Evolutionary conservation across 2,113 vertebrate genomes (phyloP).

Genomic region (Larimichthys crocea): DNA sequence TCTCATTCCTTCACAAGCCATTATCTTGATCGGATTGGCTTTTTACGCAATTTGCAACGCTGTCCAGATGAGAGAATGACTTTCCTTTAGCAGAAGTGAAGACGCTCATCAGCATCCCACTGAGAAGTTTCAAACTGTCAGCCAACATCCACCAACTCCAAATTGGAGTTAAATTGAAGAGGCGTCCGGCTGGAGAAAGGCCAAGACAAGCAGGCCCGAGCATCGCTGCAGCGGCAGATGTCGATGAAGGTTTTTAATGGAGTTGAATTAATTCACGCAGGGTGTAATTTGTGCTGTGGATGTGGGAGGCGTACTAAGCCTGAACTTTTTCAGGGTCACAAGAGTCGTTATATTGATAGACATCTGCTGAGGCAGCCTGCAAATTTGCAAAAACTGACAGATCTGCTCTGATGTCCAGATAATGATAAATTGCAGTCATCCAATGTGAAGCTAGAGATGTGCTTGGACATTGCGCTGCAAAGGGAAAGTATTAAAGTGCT

Average conservation of each 20-base stretch:
- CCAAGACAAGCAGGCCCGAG: constrained; percentile 77
- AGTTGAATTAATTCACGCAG: constrained; percentile 74
- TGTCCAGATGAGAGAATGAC: constrained; percentile 75
- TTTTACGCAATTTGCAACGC: constrained; percentile 67
- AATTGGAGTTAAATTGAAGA: constrained; percentile 81
- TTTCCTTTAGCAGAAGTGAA: constrained; percentile 72
- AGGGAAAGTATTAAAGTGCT: background rate
- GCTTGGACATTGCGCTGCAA: constrained; percentile 1
- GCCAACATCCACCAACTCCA: constrained; percentile 84
- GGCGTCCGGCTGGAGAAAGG: constrained; percentile 74
- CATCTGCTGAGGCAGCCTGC: constrained; percentile 67
- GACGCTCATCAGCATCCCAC: constrained; percentile 70
- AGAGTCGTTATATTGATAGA: constrained; percentile 61
- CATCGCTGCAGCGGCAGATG: constrained; percentile 71
- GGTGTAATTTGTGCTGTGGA: constrained; percentile 68
- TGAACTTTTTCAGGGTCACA: constrained; percentile 64
- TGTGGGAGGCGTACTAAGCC: constrained; percentile 57
- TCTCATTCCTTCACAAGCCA: constrained; percentile 84
- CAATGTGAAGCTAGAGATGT: background rate
- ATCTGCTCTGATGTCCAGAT: constrained; percentile 54
- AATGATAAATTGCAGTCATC: constrained; percentile 61
- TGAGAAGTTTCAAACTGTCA: constrained; percentile 84
- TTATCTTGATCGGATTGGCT: constrained; percentile 81
- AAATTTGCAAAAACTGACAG: constrained; percentile 62
- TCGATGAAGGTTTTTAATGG: constrained; percentile 76